phyloP scores from a whole-genome alignment of 2,113 vertebrate genomes.

The Cathartes aura region DNA sequence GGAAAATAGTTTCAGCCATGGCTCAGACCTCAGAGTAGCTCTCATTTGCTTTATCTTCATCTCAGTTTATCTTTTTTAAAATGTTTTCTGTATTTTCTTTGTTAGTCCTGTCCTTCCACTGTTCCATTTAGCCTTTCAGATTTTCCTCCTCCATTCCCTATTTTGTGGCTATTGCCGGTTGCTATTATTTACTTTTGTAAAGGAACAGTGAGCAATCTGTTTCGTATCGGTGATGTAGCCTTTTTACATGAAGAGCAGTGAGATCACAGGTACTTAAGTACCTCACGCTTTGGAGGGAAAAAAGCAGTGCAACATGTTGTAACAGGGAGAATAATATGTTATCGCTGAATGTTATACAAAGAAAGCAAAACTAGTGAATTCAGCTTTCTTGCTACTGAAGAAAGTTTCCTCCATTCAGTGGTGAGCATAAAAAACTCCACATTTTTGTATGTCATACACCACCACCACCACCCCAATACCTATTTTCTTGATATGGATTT shows the following conservation, averaged over 20 bases:
- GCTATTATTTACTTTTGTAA: neutral
- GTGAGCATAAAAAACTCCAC: neutral
- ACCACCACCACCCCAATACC: fast-evolving
- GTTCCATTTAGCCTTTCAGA: neutral
- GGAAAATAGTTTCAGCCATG: neutral
- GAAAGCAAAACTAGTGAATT: neutral
- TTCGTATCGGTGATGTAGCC: neutral
- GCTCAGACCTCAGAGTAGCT: neutral
- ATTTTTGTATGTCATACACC: neutral
- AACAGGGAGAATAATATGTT: neutral
- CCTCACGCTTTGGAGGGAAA: neutral
- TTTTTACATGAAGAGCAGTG: neutral
- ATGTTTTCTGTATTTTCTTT: neutral
- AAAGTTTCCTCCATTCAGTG: neutral
- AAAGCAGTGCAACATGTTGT: neutral
- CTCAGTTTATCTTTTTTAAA: neutral
- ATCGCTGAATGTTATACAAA: neutral
- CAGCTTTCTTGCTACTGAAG: neutral
- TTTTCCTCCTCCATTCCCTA: neutral
- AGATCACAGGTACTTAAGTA: neutral
- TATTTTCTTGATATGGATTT: neutral
- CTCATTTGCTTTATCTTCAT: neutral
- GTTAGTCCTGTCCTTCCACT: neutral
- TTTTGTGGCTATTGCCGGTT: neutral
- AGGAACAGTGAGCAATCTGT: neutral